A percentile compares a stretch with the other conserved stretches of the same genome.
Conservation (phyloP, 2,888 invertebrate species). For the Glyphotaelius pellucidus region DNA sequence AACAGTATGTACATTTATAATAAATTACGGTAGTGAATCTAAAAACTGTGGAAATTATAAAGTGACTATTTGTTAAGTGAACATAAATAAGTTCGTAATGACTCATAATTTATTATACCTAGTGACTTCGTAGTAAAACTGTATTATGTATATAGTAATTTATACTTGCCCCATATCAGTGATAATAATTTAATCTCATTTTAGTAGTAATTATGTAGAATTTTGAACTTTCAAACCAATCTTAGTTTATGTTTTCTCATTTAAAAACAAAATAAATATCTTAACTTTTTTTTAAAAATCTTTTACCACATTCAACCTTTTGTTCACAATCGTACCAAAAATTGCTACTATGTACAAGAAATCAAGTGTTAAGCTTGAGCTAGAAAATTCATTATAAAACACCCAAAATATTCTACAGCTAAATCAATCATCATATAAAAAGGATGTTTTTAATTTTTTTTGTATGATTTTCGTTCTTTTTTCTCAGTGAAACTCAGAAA, state of each 20-base stretch:
- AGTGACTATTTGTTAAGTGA: neutral
- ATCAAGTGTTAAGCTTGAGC: no score
- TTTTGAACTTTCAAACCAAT: neutral
- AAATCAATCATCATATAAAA: no score
- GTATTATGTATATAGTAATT: slow-evolving; percentile 4
- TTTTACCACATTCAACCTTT: neutral
- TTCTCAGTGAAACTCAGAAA: no score
- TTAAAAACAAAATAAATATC: neutral
- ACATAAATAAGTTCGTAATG: neutral
- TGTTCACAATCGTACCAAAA: neutral
- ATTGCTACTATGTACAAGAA: no score
- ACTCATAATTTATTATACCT: neutral
- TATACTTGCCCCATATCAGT: slow-evolving; percentile 29
- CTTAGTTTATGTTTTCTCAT: neutral
- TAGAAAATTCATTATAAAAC: no score
- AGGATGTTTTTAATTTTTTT: no score
- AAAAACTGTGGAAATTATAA: neutral
- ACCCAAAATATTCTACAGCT: neutral
- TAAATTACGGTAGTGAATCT: neutral
- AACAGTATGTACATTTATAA: neutral
- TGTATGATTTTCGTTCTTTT: neutral
- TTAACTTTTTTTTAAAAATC: neutral
- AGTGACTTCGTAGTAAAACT: neutral
- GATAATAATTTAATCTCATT: neutral
- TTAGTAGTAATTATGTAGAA: neutral